phyloP scores from a whole-genome alignment of 1,140 invertebrate species.

The Meloidogyne floridensis region DNA sequence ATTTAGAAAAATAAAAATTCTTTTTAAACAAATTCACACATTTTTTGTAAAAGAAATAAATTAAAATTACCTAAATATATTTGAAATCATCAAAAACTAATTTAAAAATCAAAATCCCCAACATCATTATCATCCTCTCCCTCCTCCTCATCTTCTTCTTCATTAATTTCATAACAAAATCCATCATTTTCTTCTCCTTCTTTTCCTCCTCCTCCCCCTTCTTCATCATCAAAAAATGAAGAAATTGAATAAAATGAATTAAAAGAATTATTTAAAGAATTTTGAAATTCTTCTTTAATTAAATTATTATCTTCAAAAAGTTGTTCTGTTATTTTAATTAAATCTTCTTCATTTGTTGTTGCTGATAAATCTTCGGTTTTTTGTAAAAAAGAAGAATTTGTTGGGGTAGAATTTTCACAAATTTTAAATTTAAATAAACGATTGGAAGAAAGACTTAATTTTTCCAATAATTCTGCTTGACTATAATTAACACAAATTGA shows the following conservation, averaged over 20 bases:
- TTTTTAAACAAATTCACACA: no score
- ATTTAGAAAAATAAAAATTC: no score
- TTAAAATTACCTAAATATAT: no score
- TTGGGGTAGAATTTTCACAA: neutral
- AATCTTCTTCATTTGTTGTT: neutral
- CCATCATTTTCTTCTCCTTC: slow-evolving; percentile 17
- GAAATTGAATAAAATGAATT: slow-evolving; percentile 3
- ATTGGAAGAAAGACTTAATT: slow-evolving; percentile 9
- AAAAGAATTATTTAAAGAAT: neutral
- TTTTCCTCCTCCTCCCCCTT: neutral
- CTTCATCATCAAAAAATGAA: slow-evolving; percentile 2
- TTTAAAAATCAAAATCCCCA: neutral
- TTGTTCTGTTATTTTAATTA: neutral
- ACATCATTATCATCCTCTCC: neutral
- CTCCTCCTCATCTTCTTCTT: slow-evolving; percentile 1
- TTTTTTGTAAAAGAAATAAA: no score
- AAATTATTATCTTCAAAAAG: neutral
- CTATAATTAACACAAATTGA: neutral
- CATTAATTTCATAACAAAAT: neutral
- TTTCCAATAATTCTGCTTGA: slow-evolving; percentile 2
- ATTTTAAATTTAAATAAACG: neutral
- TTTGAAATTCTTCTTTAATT: neutral
- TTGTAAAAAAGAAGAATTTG: slow-evolving; percentile 4
- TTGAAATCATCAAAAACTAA: neutral
- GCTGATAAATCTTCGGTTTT: neutral